phyloP scores from a whole-genome alignment of 64 coral and sea anemone genomes.

The Montipora efflorescens region DNA sequence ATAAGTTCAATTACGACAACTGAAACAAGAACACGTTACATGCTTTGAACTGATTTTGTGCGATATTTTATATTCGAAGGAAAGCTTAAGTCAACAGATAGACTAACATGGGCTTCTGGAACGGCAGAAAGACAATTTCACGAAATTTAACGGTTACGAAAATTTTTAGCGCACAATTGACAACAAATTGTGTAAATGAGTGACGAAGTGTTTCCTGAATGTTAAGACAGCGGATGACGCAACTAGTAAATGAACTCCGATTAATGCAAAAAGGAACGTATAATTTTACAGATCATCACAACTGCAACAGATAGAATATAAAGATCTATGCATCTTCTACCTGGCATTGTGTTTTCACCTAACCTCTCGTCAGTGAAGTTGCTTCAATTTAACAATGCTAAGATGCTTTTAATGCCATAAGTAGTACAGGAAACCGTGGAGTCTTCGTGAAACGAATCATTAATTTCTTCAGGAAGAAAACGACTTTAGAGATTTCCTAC shows the following conservation, averaged over 20 bases:
- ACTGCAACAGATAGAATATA: not conserved
- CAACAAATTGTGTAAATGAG: constrained; percentile 40
- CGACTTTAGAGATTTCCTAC: not conserved
- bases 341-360: not conserved
- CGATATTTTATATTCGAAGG: not conserved
- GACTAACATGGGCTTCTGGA: not conserved
- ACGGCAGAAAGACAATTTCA: not conserved
- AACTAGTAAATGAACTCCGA: not conserved
- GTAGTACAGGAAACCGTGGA: not conserved
- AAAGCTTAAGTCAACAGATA: not conserved
- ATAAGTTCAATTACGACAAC: constrained; percentile 27
- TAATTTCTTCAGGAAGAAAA: not conserved
- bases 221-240: not conserved
- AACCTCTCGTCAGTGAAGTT: not conserved
- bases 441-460: not conserved
- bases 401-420: not conserved
- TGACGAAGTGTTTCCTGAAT: constrained; percentile 39
- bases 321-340: not conserved
- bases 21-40: not conserved
- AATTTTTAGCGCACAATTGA: constrained; percentile 37
- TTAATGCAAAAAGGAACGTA: not conserved
- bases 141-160: constrained; percentile 5
- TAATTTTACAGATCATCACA: not conserved
- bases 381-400: not conserved
- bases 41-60: not conserved